phyloP scores from a whole-genome alignment of 2,888 invertebrate genomes.

The Lomographa bimaculata region DNA sequence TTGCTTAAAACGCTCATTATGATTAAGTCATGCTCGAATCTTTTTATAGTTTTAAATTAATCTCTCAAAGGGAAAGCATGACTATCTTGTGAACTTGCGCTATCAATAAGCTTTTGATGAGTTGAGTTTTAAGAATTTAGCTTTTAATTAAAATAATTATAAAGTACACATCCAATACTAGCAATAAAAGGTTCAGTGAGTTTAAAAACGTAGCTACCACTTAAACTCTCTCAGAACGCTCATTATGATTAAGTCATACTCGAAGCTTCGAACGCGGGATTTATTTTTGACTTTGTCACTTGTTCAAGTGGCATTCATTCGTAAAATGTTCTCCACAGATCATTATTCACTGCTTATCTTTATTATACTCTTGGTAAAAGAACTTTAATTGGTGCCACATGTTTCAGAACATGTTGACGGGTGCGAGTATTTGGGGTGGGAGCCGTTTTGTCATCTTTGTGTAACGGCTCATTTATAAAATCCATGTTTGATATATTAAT shows the following conservation, averaged over 20 bases:
- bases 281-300: slow-evolving; percentile 60
- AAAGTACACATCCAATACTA: no score
- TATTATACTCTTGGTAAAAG: slow-evolving; percentile 72
- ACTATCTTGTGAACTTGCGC: no score
- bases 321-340: slow-evolving; percentile 73
- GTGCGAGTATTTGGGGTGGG: slow-evolving; percentile 53
- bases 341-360: slow-evolving; percentile 77
- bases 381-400: slow-evolving; percentile 80
- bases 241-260: slow-evolving; percentile 22
- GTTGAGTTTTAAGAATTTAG: no score
- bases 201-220: no score
- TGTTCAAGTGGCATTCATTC: slow-evolving; percentile 71
- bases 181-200: no score
- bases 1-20: no score
- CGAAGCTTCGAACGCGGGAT: slow-evolving; percentile 19
- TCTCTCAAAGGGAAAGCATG: no score
- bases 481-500: no score
- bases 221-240: slow-evolving; percentile 4
- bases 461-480: slow-evolving; percentile 24
- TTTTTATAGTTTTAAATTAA: no score
- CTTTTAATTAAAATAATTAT: no score
- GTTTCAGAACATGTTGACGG: slow-evolving; percentile 64
- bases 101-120: no score
- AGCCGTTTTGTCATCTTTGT: slow-evolving; percentile 46
- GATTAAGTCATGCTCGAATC: no score